Conservation (phyloP, 1,140 invertebrate genomes). For the Megalopta genalis region DNA sequence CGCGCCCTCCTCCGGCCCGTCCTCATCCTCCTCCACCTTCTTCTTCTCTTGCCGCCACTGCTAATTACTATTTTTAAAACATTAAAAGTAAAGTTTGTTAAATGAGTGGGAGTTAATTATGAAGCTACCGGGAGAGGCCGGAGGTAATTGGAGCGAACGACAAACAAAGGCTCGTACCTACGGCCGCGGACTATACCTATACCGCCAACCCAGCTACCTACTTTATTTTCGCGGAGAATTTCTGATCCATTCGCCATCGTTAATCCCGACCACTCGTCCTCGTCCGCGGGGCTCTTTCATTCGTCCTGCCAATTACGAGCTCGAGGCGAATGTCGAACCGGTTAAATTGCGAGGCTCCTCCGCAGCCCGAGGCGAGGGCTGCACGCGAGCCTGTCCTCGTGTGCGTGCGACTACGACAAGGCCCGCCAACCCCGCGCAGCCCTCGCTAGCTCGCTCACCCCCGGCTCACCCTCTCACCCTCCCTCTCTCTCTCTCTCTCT, state of each 20-base stretch:
- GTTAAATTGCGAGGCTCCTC: conserved; percentile 68
- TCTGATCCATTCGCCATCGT: conserved; percentile 76
- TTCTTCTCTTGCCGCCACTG: conserved; percentile 69
- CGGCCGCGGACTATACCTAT: conserved; percentile 62
- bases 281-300: conserved; percentile 71
- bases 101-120: conserved; percentile 81
- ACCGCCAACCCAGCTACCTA: conserved; percentile 60
- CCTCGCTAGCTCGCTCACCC: too few species aligned
- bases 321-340: conserved; percentile 67
- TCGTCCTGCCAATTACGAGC: conserved; percentile 76
- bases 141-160: conserved; percentile 81
- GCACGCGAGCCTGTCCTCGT: conserved; percentile 61
- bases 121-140: conserved; percentile 78
- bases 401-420: conserved; percentile 60
- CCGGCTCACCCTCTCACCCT: not conserved
- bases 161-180: conserved; percentile 78
- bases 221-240: conserved; percentile 77
- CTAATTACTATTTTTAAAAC: conserved; percentile 81
- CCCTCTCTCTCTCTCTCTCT: not conserved
- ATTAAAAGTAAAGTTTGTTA: conserved; percentile 81
- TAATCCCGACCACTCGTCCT: conserved; percentile 72
- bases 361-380: conserved; percentile 64
- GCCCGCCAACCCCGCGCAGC: conserved; percentile 17
- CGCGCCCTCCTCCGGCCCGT: conserved; percentile 42
- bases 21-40: conserved; percentile 54